phyloP scores from a whole-genome alignment of 2,113 vertebrate genomes.

The Urocolius indicus region DNA sequence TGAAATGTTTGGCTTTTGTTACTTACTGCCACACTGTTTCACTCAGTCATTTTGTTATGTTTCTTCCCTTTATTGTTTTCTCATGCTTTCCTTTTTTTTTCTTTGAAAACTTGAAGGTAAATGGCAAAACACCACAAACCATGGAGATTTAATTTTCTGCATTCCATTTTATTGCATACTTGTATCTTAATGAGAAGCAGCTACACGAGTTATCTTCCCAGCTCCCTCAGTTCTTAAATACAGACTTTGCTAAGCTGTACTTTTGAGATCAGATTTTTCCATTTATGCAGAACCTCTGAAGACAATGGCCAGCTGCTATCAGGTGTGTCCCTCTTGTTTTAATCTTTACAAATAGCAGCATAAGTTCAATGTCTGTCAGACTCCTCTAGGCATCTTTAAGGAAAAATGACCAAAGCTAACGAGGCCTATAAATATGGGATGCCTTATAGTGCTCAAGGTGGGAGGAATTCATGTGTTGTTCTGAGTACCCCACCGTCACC shows the following conservation, averaged over 20 bases:
- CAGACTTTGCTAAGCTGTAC: neutral
- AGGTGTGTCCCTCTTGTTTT: conserved; percentile 11
- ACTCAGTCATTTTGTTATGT: neutral
- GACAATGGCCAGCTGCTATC: neutral
- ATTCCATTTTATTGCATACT: neutral
- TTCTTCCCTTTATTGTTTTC: neutral
- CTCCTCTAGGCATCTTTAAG: neutral
- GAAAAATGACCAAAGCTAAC: neutral
- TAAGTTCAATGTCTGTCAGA: conserved; percentile 2
- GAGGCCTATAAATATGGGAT: neutral
- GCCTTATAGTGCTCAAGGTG: neutral
- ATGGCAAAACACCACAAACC: conserved; percentile 16
- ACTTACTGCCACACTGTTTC: neutral
- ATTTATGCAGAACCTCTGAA: neutral
- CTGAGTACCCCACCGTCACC: neutral
- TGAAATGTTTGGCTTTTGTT: neutral
- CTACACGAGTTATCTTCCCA: neutral
- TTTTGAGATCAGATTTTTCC: neutral
- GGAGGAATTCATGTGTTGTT: neutral
- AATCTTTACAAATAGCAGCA: neutral
- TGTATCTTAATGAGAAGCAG: conserved; percentile 52
- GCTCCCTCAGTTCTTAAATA: neutral
- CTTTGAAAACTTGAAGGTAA: neutral
- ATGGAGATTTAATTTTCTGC: conserved; percentile 56
- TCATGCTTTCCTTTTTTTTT: neutral